Conservation (phyloP, 2,797 vertebrate genomes). For the Myotis planiceps region DNA sequence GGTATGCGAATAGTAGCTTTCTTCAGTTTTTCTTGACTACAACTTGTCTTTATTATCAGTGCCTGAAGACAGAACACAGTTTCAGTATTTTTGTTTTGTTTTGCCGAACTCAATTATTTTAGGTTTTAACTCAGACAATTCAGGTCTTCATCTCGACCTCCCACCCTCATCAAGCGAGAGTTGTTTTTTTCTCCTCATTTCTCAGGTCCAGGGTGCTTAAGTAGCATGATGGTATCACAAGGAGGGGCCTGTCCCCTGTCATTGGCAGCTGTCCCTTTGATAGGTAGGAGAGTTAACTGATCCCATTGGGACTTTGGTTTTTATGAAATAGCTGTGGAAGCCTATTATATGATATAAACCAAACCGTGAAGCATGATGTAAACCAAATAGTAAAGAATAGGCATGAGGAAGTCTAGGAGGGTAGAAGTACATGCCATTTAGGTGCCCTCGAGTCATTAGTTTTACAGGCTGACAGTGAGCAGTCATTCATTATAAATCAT, state of each 20-base stretch:
- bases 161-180: neutral
- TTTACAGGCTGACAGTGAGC: conserved; percentile 25
- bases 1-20: neutral
- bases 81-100: neutral
- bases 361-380: neutral
- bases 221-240: neutral
- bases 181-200: neutral
- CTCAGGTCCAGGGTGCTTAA: neutral
- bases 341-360: too few relatives aligned
- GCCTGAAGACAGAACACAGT: neutral
- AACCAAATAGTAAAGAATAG: neutral
- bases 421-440: neutral
- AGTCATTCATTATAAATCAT: conserved; percentile 77
- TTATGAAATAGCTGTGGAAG: neutral
- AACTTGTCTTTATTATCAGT: neutral
- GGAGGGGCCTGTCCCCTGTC: neutral
- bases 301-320: neutral
- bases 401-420: neutral
- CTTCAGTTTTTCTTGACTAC: neutral
- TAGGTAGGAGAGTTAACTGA: neutral
- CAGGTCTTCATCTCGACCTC: neutral
- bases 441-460: neutral
- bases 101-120: neutral
- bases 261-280: neutral
- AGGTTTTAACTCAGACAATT: neutral